Base-by-base conservation (phyloP, 2,888 invertebrate genomes). In the Eupelmus urozonus region DNA sequence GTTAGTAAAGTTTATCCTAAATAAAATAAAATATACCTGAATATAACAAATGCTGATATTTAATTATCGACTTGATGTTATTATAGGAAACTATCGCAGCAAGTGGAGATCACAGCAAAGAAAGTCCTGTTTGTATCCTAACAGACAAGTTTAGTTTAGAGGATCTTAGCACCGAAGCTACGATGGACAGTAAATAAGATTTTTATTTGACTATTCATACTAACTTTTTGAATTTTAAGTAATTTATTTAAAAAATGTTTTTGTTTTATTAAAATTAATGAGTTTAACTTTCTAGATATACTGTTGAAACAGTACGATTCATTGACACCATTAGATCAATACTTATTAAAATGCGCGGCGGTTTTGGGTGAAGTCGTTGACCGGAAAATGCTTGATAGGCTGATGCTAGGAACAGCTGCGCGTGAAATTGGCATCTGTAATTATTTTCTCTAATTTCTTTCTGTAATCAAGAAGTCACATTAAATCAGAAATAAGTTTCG, bases 231-330 rank as follows among this genome's bases (percentile, higher is more conserved):
- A 49, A 49, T 49, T 16, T 16, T 7, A 40, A 13, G n/a, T n/a
- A 29, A 27, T 9, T 51, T 23, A 51, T 49, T 45, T 59, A n/a
- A 13, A 20, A 20, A 29, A 34, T n/a, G n/a, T 29, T 18, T 40
- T 49, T 3, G 18, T 55, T 25, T 18, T n/a, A n/a, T n/a, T n/a
- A n/a, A n/a, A n/a, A n/a, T n/a, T n/a, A n/a, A n/a, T n/a, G n/a
- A n/a, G n/a, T n/a, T n/a, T n/a, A n/a, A 4, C 16, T 75, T 80
- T 90, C n/a, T 83, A 93, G 93, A 92, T 25, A 90, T 92, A 76
- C 92, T 94, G 73, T 85, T 94, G 82, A 93, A 93, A 87, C 91
- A 92, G 0, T 94, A 93, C 83, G 94, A 94, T 85, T 92, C 93
- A 0, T 84, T 94, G 78, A 92, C 91, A 2, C 92, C 93, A 0